Base-by-base conservation (phyloP, 2,797 vertebrate genomes). In the Sebastolobus altivelis region DNA sequence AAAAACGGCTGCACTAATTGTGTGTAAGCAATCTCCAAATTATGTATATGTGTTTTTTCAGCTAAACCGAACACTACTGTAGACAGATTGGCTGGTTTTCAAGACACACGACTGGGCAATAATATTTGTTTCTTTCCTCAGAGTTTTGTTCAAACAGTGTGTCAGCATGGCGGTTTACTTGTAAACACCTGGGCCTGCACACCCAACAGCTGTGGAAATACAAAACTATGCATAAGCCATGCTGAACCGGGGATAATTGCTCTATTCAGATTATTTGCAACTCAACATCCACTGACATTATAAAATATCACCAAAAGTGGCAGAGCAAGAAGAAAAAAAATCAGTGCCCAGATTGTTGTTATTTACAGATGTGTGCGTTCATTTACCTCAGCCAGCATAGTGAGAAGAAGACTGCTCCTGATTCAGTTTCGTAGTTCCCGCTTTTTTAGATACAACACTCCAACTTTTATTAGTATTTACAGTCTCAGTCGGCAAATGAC, bases 371-470 rank as follows among this genome's bases (percentile, higher is more conserved):
- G 54, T 77, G 20, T 52, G 29, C 18, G 31, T 20, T 74, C 11
- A 40, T 83, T 94, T 96, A 95, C 95, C 95, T 95, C 91, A 83
- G 82, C 93, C 91, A 90, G 93, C 95, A 95, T 95, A 71, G 89
- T 77, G 74, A 79, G 84, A 80, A 79, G 84, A 80, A 43, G 80
- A 77, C 61, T 52, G 61, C 70, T 91, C 86, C 85, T 55, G 62
- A 83, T 40, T 88, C 87, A 79, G 75, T 84, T 77, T 79, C 6
- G 75, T 56, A 72, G 72, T 71, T 82, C 77, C 86, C 40, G 46
- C 75, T 86, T 67, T 49, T 49, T 84, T 80, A 75, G 81, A 87
- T 58, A 46, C 12, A 74, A 76, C 27, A 25, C 69, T 85, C 89
- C 88, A 66, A 70, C 72, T 71, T 86, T 89, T 83, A 90, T 93